phyloP scores from a whole-genome alignment of 2,888 invertebrate genomes.

The Alcis repandata region DNA sequence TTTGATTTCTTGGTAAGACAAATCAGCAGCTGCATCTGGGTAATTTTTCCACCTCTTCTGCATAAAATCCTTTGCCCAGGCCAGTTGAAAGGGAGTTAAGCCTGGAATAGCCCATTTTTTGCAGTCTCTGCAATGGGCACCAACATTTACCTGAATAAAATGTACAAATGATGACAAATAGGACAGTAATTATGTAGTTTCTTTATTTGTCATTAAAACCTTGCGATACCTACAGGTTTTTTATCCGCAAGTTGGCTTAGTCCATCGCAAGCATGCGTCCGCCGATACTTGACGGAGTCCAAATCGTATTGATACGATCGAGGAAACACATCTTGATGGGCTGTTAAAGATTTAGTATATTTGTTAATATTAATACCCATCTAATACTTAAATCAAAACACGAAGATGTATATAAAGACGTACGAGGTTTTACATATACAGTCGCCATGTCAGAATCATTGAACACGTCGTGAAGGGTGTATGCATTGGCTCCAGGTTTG shows the following conservation, averaged over 20 bases:
- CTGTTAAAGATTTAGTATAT: conserved; percentile 51
- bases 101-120: conserved; percentile 47
- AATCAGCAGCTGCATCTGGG: conserved; percentile 75
- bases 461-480: conserved; percentile 81
- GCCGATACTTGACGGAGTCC: conserved; percentile 80
- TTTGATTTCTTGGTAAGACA: conserved; percentile 63
- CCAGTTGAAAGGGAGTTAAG: conserved; percentile 59
- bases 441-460: conserved; percentile 74
- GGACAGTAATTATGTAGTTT: background rate
- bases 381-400: conserved; percentile 1
- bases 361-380: background rate
- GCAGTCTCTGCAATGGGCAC: conserved; percentile 69
- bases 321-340: conserved; percentile 80
- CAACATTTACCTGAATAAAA: conserved; percentile 29
- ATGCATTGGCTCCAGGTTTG: conserved; percentile 84
- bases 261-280: conserved; percentile 70
- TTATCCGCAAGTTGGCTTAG: conserved; percentile 49
- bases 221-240: conserved; percentile 42
- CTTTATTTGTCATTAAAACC: background rate
- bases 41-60: conserved; percentile 82
- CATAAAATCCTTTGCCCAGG: conserved; percentile 60
- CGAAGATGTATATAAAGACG: conserved; percentile 17
- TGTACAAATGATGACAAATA: too few relatives aligned
- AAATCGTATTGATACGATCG: conserved; percentile 86
- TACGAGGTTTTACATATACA: conserved; percentile 67